Percentiles rank a stretch among this genome's conserved stretches.
phyloP scores from a whole-genome alignment of 2,113 vertebrate species.

The Ptyas mucosa region DNA sequence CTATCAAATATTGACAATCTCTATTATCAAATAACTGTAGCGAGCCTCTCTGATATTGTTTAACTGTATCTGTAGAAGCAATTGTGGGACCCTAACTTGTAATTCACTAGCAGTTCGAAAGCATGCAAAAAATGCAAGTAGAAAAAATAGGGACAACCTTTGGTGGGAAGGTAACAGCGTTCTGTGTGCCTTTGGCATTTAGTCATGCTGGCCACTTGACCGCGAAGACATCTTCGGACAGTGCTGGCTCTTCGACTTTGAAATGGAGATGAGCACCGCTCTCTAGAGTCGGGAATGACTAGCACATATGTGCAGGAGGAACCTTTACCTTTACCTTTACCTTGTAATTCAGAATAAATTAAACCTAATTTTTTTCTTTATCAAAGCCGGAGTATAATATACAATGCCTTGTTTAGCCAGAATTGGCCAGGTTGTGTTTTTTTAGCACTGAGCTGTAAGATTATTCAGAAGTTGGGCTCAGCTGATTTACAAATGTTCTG shows the following conservation, averaged over 20 bases:
- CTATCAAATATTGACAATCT: background rate
- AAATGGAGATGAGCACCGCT: no score
- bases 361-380: background rate
- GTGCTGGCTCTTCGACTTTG: no score
- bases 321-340: no score
- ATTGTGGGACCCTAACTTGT: background rate
- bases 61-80: background rate
- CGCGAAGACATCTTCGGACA: no score
- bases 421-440: background rate
- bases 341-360: background rate
- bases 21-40: background rate
- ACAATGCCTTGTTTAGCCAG: accelerated
- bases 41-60: background rate
- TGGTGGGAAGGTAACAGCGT: no score
- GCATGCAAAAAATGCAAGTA: no score
- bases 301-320: no score
- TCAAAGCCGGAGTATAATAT: background rate
- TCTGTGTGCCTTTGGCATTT: no score
- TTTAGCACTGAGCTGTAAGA: background rate
- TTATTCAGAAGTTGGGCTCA: background rate
- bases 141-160: no score
- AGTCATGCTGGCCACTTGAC: no score
- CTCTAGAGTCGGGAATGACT: no score
- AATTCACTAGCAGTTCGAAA: background rate
- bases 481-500: background rate